Evolutionary conservation across 1,140 invertebrate species (phyloP).

Genomic region (Bombus impatiens): DNA sequence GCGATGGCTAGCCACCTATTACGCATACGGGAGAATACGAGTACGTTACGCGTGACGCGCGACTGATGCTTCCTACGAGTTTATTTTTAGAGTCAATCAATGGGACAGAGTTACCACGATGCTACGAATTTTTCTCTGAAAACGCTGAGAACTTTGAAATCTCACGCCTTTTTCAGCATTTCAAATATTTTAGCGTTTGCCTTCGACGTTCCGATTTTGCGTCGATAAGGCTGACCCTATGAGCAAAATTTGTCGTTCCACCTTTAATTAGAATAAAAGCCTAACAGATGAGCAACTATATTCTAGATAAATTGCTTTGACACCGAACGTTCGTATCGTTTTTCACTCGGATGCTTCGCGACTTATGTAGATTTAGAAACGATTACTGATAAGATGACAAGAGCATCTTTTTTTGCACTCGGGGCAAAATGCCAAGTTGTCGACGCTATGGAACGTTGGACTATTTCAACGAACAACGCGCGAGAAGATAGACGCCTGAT

Average conservation of each 20-base stretch:
- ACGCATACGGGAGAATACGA: too few relatives aligned
- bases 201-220: too few relatives aligned
- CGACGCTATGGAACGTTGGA: constrained; percentile 6
- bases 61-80: neutral
- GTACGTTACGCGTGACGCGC: neutral
- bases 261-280: neutral
- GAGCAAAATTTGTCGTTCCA: too few relatives aligned
- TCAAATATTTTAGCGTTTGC: too few relatives aligned
- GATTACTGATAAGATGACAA: constrained; percentile 18
- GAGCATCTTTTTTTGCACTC: constrained; percentile 21
- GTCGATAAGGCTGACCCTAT: too few relatives aligned
- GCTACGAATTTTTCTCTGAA: neutral
- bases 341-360: neutral
- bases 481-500: neutral
- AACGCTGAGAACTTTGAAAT: neutral
- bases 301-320: neutral
- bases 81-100: constrained; percentile 10
- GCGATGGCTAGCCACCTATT: neutral
- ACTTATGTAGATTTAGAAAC: constrained; percentile 3
- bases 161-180: neutral
- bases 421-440: constrained; percentile 24
- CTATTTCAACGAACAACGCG: neutral
- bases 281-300: too few relatives aligned
- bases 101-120: neutral
- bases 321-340: neutral